These are phyloP conservation scores for Emmelina monodactyla DNA, from an alignment of 2,888 invertebrate species.

Conservation along the genomic window DNA sequence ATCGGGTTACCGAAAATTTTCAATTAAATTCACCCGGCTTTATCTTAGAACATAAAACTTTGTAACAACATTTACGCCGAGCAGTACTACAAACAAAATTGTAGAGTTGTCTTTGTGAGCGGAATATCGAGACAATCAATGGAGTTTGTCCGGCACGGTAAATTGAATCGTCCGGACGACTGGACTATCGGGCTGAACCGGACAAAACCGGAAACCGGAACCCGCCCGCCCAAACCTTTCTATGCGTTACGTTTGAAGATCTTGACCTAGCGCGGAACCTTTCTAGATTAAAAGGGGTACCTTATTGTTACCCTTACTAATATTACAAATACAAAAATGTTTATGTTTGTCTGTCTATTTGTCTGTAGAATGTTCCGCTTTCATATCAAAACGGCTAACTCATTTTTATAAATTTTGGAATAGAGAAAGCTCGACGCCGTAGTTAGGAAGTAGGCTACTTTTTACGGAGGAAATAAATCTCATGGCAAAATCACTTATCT, in stretches of 20 bases:
- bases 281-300: too few relatives aligned
- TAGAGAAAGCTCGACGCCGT: too few relatives aligned
- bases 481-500: too few relatives aligned
- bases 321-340: too few relatives aligned
- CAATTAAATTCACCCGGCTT: background rate
- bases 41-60: background rate
- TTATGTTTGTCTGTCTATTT: too few relatives aligned
- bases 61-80: constrained; percentile 5
- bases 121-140: constrained; percentile 63
- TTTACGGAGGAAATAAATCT: too few relatives aligned
- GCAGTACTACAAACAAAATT: constrained; percentile 10
- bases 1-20: constrained; percentile 3
- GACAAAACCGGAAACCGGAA: constrained; percentile 47
- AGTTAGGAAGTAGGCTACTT: too few relatives aligned
- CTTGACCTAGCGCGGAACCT: too few relatives aligned
- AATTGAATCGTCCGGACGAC: constrained; percentile 43
- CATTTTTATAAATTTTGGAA: too few relatives aligned
- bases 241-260: constrained; percentile 34
- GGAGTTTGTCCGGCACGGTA: constrained; percentile 49
- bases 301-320: too few relatives aligned
- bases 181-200: constrained; percentile 25
- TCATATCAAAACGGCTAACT: too few relatives aligned
- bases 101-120: constrained; percentile 39
- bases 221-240: constrained; percentile 31
- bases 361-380: too few relatives aligned